These are phyloP conservation scores for Leptopilina myrica DNA, from an alignment of 2,888 invertebrate genomes.

Conservation along the genomic window DNA sequence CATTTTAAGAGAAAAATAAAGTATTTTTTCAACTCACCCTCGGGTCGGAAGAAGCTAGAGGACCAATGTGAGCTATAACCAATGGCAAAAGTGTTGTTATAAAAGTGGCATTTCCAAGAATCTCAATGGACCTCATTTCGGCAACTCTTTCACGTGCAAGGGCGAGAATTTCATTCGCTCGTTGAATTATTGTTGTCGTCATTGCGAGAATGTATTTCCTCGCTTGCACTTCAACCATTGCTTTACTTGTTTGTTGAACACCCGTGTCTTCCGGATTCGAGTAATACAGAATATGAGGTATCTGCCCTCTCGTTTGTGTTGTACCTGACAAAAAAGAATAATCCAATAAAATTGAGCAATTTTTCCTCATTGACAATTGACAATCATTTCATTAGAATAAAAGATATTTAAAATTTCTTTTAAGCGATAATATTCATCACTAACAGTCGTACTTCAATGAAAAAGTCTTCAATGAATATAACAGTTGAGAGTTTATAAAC, in stretches of 20 bases:
- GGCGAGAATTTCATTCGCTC: slow-evolving; percentile 87
- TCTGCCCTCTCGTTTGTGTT: slow-evolving; percentile 94
- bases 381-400: no score
- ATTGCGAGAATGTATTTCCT: slow-evolving; percentile 86
- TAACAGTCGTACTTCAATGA: no score
- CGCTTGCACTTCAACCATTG: slow-evolving; percentile 81
- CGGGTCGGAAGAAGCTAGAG: slow-evolving; percentile 89
- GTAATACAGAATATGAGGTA: slow-evolving; percentile 94
- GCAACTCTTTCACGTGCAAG: slow-evolving; percentile 85
- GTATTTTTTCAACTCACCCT: slow-evolving; percentile 79
- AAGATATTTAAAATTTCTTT: no score
- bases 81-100: slow-evolving; percentile 89
- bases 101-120: slow-evolving; percentile 81
- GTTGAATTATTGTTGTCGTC: slow-evolving; percentile 86
- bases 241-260: slow-evolving; percentile 79
- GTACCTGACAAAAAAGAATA: slow-evolving; percentile 78
- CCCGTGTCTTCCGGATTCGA: slow-evolving; percentile 83
- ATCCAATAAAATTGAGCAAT: no score
- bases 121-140: slow-evolving; percentile 79
- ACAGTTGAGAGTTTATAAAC: no score
- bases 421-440: no score
- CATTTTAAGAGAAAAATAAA: not conserved
- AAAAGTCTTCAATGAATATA: no score
- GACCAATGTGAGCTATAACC: slow-evolving; percentile 90
- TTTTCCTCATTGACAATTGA: no score